Percentiles rank a stretch among this genome's conserved stretches.
phyloP scores from a whole-genome alignment of 1,140 invertebrate species.

The Drosophila lini region DNA sequence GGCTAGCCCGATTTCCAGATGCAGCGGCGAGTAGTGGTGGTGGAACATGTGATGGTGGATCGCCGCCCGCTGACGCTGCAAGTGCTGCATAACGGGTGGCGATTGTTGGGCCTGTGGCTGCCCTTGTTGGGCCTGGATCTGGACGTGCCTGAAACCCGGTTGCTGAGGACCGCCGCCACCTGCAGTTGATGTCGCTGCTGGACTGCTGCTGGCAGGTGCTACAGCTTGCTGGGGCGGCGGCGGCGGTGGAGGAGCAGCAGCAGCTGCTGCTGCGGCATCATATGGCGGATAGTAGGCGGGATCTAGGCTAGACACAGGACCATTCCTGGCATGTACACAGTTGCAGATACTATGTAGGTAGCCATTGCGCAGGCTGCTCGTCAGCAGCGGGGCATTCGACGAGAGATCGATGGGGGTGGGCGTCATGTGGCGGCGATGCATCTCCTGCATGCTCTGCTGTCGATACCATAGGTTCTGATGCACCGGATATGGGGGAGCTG shows the following conservation, averaged over 20 bases:
- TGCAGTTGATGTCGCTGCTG: neutral
- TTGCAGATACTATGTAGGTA: slow-evolving; percentile 74
- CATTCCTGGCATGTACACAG: slow-evolving; percentile 73
- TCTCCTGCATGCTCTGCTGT: slow-evolving; percentile 88
- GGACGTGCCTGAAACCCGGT: slow-evolving; percentile 11
- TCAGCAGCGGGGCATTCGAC: slow-evolving; percentile 72
- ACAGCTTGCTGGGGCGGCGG: slow-evolving; percentile 6
- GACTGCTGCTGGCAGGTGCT: neutral
- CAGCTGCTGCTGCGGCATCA: slow-evolving; percentile 47
- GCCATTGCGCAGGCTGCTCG: slow-evolving; percentile 66
- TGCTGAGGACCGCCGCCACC: slow-evolving; percentile 9
- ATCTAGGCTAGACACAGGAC: slow-evolving; percentile 79
- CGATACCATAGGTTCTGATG: slow-evolving; percentile 90
- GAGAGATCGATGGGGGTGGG: slow-evolving; percentile 82
- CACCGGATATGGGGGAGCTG: slow-evolving; percentile 88
- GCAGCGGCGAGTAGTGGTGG: slow-evolving; percentile 87
- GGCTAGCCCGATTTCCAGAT: slow-evolving; percentile 86
- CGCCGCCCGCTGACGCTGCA: slow-evolving; percentile 77
- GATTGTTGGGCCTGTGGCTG: slow-evolving; percentile 49
- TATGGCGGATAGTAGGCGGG: slow-evolving; percentile 76
- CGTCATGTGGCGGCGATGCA: slow-evolving; percentile 83
- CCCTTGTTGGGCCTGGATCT: slow-evolving; percentile 15
- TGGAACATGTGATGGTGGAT: slow-evolving; percentile 89
- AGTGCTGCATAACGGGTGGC: slow-evolving; percentile 42
- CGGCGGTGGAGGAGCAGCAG: slow-evolving; percentile 35